phyloP scores from a whole-genome alignment of 1,140 invertebrate species.

The Halictus rubicundus region DNA sequence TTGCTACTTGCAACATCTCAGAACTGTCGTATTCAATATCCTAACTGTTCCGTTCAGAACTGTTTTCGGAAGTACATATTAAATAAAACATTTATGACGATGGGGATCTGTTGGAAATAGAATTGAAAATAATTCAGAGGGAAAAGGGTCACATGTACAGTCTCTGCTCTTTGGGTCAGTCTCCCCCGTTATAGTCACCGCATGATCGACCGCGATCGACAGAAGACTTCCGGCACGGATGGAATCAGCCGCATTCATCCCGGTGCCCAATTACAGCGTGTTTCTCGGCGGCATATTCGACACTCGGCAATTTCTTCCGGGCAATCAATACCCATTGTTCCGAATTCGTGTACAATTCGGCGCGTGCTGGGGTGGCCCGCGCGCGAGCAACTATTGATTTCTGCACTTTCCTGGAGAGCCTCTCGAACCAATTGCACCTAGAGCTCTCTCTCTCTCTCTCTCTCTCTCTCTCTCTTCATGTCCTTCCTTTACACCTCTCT shows the following conservation, averaged over 20 bases:
- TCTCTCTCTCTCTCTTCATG: neutral
- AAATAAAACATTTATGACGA: too few relatives aligned
- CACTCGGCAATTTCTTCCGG: slow-evolving; percentile 36
- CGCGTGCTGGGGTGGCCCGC: slow-evolving; percentile 14
- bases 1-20: too few relatives aligned
- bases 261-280: slow-evolving; percentile 7
- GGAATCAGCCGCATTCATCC: slow-evolving; percentile 19
- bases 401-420: slow-evolving; percentile 25
- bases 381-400: slow-evolving; percentile 29
- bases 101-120: too few relatives aligned
- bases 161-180: too few relatives aligned
- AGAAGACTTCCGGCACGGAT: too few relatives aligned
- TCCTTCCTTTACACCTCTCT: neutral
- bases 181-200: too few relatives aligned
- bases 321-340: slow-evolving; percentile 47
- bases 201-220: too few relatives aligned
- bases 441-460: neutral
- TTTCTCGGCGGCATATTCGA: slow-evolving; percentile 32
- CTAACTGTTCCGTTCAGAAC: too few relatives aligned
- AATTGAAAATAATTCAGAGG: too few relatives aligned
- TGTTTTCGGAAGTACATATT: too few relatives aligned
- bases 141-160: too few relatives aligned
- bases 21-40: too few relatives aligned
- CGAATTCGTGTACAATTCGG: slow-evolving; percentile 35
- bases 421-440: slow-evolving; percentile 27